These are phyloP conservation scores for Scrobipalpa costella DNA, from an alignment of 2,888 invertebrate genomes.

Conservation along the genomic window DNA sequence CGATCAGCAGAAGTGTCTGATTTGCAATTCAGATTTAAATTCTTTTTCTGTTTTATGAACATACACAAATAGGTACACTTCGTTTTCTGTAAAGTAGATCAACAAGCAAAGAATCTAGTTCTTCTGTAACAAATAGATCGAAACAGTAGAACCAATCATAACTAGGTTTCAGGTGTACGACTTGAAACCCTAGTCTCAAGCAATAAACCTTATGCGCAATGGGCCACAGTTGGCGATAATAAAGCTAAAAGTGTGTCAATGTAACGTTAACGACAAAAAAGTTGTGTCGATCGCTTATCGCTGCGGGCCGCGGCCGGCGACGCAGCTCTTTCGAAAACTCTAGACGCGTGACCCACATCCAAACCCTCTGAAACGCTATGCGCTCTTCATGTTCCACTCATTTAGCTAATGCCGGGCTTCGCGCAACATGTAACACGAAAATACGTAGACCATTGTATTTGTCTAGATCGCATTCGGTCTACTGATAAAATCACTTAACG, in stretches of 20 bases:
- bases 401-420: constrained; percentile 35
- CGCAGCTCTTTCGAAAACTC: constrained; percentile 61
- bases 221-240: constrained; percentile 38
- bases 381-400: constrained; percentile 42
- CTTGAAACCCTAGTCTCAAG: neutral
- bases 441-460: neutral
- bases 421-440: neutral
- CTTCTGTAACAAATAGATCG: neutral
- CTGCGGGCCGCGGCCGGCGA: constrained; percentile 41
- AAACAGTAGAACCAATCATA: neutral
- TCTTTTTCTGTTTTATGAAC: neutral
- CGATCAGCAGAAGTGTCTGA: too few relatives aligned
- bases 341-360: constrained; percentile 64
- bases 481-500: neutral
- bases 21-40: too few relatives aligned
- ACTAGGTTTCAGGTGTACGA: constrained; percentile 14
- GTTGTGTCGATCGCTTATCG: constrained; percentile 52
- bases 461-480: constrained; percentile 1
- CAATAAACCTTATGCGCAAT: constrained; percentile 33
- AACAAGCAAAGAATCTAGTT: neutral
- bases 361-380: constrained; percentile 51
- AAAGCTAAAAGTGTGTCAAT: constrained; percentile 53
- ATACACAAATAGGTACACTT: neutral
- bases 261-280: constrained; percentile 59
- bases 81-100: neutral